A percentile compares a stretch with the other conserved stretches of the same genome.
These are phyloP conservation scores for Megaceryle alcyon DNA, from an alignment of 2,797 vertebrate species.

Conservation along the genomic window DNA sequence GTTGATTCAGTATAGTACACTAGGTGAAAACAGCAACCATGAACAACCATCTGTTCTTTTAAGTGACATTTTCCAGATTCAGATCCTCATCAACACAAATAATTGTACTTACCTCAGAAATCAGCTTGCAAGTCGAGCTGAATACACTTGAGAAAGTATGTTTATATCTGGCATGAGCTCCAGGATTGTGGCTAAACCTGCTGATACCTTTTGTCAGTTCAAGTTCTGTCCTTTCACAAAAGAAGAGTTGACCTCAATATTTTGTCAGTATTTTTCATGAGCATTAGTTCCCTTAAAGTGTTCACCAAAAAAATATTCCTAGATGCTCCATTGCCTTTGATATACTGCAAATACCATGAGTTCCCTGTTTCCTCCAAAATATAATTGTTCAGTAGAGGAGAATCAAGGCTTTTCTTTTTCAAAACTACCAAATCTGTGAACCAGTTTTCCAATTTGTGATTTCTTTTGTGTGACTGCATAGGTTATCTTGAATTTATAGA, in stretches of 20 bases:
- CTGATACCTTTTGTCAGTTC: neutral
- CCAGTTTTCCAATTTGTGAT: neutral
- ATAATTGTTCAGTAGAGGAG: neutral
- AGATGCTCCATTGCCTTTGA: neutral
- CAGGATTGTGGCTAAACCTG: neutral
- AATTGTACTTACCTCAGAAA: neutral
- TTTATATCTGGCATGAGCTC: neutral
- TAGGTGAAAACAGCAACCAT: neutral
- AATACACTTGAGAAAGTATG: neutral
- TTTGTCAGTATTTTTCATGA: neutral
- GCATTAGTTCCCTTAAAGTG: neutral
- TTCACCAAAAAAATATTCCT: neutral
- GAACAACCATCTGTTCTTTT: neutral
- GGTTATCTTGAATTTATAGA: neutral
- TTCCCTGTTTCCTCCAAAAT: neutral
- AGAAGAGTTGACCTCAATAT: neutral
- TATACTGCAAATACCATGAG: neutral
- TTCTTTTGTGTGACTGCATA: neutral
- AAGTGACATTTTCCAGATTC: neutral
- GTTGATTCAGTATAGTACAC: neutral
- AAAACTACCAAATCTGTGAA: neutral
- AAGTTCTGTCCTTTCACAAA: neutral
- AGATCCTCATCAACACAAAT: neutral
- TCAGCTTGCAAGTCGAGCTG: neutral
- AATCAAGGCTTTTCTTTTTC: neutral